Percentiles rank a stretch among this genome's conserved stretches.
Evolutionary conservation across 2,888 invertebrate species (phyloP).

Genomic region (Zaprionus lineosus): DNA sequence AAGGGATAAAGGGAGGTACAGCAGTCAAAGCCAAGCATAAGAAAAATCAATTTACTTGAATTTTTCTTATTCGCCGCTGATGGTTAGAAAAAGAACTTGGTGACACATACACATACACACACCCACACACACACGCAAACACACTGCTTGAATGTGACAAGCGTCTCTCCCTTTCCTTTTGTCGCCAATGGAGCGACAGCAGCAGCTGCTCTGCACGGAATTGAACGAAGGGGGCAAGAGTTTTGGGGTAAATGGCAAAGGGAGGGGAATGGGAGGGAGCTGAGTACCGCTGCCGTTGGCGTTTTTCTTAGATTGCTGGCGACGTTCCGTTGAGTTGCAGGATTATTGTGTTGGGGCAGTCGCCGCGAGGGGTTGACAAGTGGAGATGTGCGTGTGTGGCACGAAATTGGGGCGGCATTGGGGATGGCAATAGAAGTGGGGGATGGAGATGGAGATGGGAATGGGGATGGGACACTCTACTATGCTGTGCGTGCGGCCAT

Average conservation of each 20-base stretch:
- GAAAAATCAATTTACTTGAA: slow-evolving; percentile 78
- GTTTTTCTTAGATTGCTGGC: slow-evolving; percentile 67
- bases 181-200: slow-evolving; percentile 55
- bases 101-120: slow-evolving; percentile 41
- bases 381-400: background rate
- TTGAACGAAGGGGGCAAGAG: background rate
- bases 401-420: too few relatives aligned
- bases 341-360: slow-evolving; percentile 69
- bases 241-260: background rate
- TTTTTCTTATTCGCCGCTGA: slow-evolving; percentile 59
- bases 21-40: slow-evolving; percentile 61
- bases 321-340: slow-evolving; percentile 73
- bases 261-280: background rate
- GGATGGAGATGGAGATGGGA: too few relatives aligned
- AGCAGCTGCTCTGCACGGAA: slow-evolving; percentile 62
- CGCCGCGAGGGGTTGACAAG: slow-evolving; percentile 12
- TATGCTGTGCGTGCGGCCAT: slow-evolving; percentile 62
- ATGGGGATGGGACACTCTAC: too few relatives aligned
- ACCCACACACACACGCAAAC: slow-evolving; percentile 6
- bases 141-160: slow-evolving; percentile 68
- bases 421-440: too few relatives aligned
- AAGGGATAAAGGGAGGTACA: slow-evolving; percentile 1
- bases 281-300: slow-evolving; percentile 57
- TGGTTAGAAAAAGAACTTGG: slow-evolving; percentile 42
- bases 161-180: slow-evolving; percentile 3